Evolutionary conservation across 2,113 vertebrate genomes (phyloP), one percentile per base, ranked within the genome.

Genomic region (Paracanthobrama guichenoti): DNA sequence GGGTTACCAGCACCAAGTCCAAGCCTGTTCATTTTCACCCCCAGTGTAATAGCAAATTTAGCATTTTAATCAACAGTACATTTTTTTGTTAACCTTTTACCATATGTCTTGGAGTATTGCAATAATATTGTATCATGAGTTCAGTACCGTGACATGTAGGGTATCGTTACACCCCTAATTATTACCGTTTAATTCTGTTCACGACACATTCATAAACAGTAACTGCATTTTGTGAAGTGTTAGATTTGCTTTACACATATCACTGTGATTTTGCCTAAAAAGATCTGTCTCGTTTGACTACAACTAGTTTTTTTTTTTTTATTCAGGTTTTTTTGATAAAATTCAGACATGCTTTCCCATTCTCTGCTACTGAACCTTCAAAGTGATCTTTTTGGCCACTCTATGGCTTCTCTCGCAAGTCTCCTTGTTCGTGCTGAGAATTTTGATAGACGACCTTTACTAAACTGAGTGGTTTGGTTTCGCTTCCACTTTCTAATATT

Each of bases 371-470:
- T 42, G 74, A 57, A 35, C 18, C 31, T 62, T 64, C 59, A 64
- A 64, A 48, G 22, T 64, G 42, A 12, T 64, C 9, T 50, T 53
- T 81, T 69, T 55, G 79, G 26, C 18, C n/a, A 11, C 50, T 81
- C 46, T 3, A 8, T 53, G 64, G 26, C 46, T 71, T 71, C 62
- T 50, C 79, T 18, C 60, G 1, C 39, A 79, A 28, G 57, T 44
- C 57, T 53, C 8, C 60, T 67, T 35, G 42, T 67, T 67, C 62
- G 60, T 81, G 79, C 44, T 5, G 46, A 66, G 79, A 81, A 81
- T 81, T 66, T 53, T 53, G 79, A 81, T 81, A 50, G 44, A 81
- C 26, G 26, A 66, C 79, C 79, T 81, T 81, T 81, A 53, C 44
- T 62, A 46, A 50, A 31, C 42, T 35, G 78, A 50, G 44, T 67